phyloP scores from a whole-genome alignment of 2,888 invertebrate species.

The Cataglyphis albicans region DNA sequence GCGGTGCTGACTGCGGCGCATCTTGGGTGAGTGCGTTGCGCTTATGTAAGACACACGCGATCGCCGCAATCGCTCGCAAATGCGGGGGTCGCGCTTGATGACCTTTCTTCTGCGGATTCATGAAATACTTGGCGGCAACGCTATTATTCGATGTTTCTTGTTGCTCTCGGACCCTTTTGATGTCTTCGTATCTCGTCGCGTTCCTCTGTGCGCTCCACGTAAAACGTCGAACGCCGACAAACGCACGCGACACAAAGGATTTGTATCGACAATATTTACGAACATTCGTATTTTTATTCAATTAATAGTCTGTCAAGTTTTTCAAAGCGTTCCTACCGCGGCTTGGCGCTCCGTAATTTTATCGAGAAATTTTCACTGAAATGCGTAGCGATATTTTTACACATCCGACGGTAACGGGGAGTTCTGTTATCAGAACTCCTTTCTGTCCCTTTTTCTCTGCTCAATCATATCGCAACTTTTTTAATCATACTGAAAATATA shows the following conservation, averaged over 20 bases:
- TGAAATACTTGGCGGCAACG: conserved; percentile 4
- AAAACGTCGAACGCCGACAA: conserved; percentile 35
- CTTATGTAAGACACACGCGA: conserved; percentile 53
- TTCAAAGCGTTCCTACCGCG: conserved; percentile 51
- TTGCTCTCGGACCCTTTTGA: conserved; percentile 24
- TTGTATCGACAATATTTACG: conserved; percentile 47
- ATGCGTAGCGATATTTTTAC: conserved; percentile 50
- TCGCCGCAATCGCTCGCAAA: conserved; percentile 38
- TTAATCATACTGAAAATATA: conserved; percentile 48
- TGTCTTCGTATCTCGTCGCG: conserved; percentile 30
- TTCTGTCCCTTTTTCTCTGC: not conserved
- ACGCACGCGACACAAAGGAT: conserved; percentile 47
- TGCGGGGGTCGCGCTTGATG: not conserved
- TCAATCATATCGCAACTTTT: conserved; percentile 41
- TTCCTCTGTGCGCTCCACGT: not conserved
- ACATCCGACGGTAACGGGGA: conserved; percentile 29
- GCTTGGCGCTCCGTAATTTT: conserved; percentile 52
- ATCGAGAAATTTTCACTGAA: conserved; percentile 48
- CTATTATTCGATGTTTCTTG: not conserved
- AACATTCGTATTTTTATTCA: conserved; percentile 50
- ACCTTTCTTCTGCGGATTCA: conserved; percentile 33
- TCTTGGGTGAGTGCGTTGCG: conserved; percentile 88
- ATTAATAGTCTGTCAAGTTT: conserved; percentile 56
- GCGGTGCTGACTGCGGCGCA: conserved; percentile 88
- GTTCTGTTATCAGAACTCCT: conserved; percentile 19